A percentile compares a stretch with the other conserved stretches of the same genome.
phyloP scores from a whole-genome alignment of 2,113 vertebrate species.

The Eublepharis macularius region DNA sequence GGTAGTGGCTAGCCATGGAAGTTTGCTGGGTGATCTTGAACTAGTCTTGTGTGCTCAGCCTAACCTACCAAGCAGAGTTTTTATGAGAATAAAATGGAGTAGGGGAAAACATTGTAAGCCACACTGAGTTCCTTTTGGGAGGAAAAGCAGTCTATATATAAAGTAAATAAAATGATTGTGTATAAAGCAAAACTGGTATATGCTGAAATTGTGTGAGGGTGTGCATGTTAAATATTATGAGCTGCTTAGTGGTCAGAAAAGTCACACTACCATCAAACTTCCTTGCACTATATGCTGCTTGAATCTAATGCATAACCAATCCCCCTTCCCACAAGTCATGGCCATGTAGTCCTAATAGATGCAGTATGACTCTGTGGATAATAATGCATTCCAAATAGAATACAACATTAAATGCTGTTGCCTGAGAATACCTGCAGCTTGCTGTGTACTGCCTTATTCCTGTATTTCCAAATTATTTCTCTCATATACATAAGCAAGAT shows the following conservation, averaged over 20 bases:
- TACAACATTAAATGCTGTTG: not conserved
- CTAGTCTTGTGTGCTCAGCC: too few species aligned
- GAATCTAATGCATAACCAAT: not conserved
- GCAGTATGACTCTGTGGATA: not conserved
- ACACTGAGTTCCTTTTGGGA: too few species aligned
- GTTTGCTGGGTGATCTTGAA: too few species aligned
- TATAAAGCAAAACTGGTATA: too few species aligned
- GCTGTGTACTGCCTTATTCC: constrained; percentile 29
- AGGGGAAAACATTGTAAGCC: too few species aligned
- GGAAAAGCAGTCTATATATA: too few species aligned
- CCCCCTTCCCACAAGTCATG: not conserved
- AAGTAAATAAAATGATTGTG: too few species aligned
- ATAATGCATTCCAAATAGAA: not conserved
- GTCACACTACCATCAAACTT: not conserved
- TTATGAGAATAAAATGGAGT: too few species aligned
- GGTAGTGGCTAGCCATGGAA: too few species aligned
- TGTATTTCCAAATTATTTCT: not conserved
- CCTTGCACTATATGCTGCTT: not conserved
- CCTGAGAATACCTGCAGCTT: not conserved
- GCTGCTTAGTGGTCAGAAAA: not conserved
- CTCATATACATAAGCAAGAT: not conserved
- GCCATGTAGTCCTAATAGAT: not conserved
- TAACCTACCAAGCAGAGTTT: too few species aligned
- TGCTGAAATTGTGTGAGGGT: not conserved
- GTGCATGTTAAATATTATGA: not conserved